Percentiles rank a stretch among this genome's conserved stretches.
phyloP scores from a whole-genome alignment of 2,113 vertebrate species.

The Rhynchomys soricoides region DNA sequence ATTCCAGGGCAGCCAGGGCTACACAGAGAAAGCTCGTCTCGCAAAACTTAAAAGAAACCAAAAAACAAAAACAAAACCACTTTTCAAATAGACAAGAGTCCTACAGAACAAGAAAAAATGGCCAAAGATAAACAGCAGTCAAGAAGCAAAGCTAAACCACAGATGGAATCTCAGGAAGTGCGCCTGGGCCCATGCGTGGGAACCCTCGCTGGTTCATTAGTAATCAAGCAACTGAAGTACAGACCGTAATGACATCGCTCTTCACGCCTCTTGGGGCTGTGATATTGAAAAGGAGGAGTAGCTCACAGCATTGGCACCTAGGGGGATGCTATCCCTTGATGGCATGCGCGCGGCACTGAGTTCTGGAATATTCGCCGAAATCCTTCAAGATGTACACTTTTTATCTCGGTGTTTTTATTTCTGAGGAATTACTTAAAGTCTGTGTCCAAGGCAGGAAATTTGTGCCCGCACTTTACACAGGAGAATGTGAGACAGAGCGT shows the following conservation, averaged over 20 bases:
- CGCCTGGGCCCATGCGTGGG: not conserved
- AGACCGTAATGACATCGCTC: not conserved
- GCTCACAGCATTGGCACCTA: rapidly evolving
- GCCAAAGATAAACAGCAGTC: not conserved
- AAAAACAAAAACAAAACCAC: not conserved
- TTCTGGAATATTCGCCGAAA: not conserved
- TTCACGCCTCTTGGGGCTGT: rapidly evolving
- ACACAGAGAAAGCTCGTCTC: not conserved
- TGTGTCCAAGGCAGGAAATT: not conserved
- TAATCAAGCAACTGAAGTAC: not conserved
- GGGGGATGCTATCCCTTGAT: rapidly evolving
- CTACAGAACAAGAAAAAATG: not conserved
- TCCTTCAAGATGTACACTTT: not conserved
- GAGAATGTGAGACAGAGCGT: not conserved
- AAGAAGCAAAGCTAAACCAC: not conserved
- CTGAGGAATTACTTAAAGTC: not conserved
- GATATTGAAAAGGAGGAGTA: not conserved
- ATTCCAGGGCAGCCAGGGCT: not conserved
- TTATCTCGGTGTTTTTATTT: not conserved
- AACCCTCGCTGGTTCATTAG: not conserved
- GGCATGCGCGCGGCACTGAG: not conserved
- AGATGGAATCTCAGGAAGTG: not conserved
- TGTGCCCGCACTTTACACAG: not conserved
- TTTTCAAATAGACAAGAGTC: not conserved
- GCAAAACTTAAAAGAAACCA: too few species aligned